A percentile compares a stretch with the other conserved stretches of the same genome.
phyloP scores from a whole-genome alignment of 2,113 vertebrate species.

The Neodontobutis hainanensis region DNA sequence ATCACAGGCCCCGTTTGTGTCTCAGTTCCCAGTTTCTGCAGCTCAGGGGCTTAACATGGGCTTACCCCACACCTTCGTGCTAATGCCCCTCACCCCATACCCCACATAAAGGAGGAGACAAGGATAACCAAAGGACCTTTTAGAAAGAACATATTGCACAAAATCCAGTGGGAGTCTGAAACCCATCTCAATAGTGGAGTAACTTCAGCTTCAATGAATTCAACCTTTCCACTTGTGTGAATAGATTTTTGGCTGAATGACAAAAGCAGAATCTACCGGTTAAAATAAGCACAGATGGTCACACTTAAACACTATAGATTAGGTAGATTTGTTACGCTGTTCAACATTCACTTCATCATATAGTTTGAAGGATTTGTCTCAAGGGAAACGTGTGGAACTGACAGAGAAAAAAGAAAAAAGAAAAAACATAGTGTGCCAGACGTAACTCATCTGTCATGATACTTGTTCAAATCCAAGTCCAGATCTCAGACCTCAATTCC shows the following conservation, averaged over 20 bases:
- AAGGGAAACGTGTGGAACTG: neutral
- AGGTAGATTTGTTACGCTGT: constrained; percentile 1
- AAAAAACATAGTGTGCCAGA: neutral
- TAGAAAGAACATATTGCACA: constrained; percentile 45
- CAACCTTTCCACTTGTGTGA: neutral
- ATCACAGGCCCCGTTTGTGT: constrained; percentile 16
- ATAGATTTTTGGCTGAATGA: neutral
- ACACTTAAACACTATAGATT: neutral
- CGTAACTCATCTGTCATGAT: constrained; percentile 18
- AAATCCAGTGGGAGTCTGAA: neutral
- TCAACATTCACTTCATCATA: constrained; percentile 1
- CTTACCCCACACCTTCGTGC: neutral
- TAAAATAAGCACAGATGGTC: constrained; percentile 2
- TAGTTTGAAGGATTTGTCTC: constrained; percentile 27
- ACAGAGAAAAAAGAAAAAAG: neutral
- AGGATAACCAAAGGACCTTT: constrained; percentile 30
- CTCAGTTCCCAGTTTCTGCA: constrained; percentile 8
- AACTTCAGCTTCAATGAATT: neutral
- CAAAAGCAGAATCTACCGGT: neutral
- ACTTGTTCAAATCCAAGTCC: constrained; percentile 35
- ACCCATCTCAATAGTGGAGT: constrained; percentile 2
- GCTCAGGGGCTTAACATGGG: too few species aligned
- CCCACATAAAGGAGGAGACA: neutral
- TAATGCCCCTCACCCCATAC: neutral
- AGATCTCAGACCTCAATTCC: neutral